Base-by-base conservation (phyloP, 2,797 vertebrate genomes). In the Leptoclinus maculatus region DNA sequence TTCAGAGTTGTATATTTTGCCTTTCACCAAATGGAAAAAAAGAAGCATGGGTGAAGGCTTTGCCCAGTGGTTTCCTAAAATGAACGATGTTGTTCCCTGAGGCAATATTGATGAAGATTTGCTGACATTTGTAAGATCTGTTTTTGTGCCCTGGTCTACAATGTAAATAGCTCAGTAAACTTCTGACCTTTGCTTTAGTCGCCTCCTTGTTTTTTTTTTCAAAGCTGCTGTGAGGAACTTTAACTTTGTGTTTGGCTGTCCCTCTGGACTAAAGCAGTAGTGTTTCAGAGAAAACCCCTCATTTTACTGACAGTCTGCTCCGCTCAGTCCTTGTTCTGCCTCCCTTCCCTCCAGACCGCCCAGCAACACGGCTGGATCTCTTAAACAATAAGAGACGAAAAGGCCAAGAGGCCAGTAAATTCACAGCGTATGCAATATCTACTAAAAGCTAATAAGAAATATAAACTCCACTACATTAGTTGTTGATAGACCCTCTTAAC, bases 21-120 rank as follows among this genome's bases (percentile, higher is more conserved):
- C 29, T 79, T 53, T 21, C 47, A 21, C 21, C 54, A 51, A 45
- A 45, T 5, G 56, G 34, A 23, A 21, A 53, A 53, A 38, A 34
- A 36, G 45, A 70, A 70, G 59, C 19, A 47, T 12, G 56, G 64
- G 17, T 56, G 74, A 78, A 58, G 63, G 25, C 58, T 69, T 25
- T 66, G 59, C 39, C 64, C 64, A 23, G 23, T 23, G n/a, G 70
- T 56, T 76, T 58, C 66, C 62, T 67, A 57, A 64, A 34, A 64
- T 54, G 70, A 80, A 84, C 77, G 72, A 81, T 74, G 82, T 69
- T 62, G 66, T 51, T 88, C 71, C 74, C 75, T 0, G 47, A 71
- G 84, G 84, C 69, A 4, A n/a, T 76, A 74, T 74, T 45, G 63
- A 84, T 78, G 57, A 58, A 49, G 66, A 72, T 57, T 63, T 79